Conservation (phyloP, 1,140 invertebrate genomes). For the Archivesica marissinica region DNA sequence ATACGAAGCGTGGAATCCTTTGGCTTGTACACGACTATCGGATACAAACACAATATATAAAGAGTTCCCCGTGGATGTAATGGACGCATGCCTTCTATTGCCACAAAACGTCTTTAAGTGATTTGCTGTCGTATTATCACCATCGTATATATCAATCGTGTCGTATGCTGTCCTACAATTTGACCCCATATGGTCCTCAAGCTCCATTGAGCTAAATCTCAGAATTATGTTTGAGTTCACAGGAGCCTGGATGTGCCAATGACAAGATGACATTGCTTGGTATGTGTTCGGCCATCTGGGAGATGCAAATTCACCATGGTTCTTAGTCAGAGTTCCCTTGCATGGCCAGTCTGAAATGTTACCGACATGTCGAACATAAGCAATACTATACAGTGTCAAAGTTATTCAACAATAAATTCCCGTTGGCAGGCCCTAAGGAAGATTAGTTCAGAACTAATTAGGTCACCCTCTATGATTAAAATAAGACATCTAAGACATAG, state of each 20-base stretch:
- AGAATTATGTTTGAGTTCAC: constrained; percentile 11
- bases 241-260: constrained; percentile 67
- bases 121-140: constrained; percentile 46
- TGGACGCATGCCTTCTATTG: constrained; percentile 51
- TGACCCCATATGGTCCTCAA: constrained; percentile 55
- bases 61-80: constrained; percentile 65
- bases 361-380: too few species aligned
- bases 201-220: constrained; percentile 43
- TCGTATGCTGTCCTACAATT: constrained; percentile 52
- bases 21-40: constrained; percentile 69
- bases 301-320: constrained; percentile 74
- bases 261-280: constrained; percentile 63
- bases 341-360: constrained; percentile 74
- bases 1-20: constrained; percentile 75
- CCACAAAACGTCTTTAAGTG: constrained; percentile 67
- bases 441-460: too few species aligned
- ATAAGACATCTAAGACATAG: too few species aligned
- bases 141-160: constrained; percentile 65
- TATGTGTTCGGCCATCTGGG: constrained; percentile 74
- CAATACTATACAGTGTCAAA: too few species aligned
- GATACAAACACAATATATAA: constrained; percentile 68
- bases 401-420: too few species aligned
- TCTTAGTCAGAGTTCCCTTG: constrained; percentile 63
- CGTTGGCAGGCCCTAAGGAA: too few species aligned
- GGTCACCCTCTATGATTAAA: too few species aligned